A percentile compares a stretch with the other conserved stretches of the same genome.
phyloP scores from a whole-genome alignment of 2,888 invertebrate species.

The Latrodectus elegans region DNA sequence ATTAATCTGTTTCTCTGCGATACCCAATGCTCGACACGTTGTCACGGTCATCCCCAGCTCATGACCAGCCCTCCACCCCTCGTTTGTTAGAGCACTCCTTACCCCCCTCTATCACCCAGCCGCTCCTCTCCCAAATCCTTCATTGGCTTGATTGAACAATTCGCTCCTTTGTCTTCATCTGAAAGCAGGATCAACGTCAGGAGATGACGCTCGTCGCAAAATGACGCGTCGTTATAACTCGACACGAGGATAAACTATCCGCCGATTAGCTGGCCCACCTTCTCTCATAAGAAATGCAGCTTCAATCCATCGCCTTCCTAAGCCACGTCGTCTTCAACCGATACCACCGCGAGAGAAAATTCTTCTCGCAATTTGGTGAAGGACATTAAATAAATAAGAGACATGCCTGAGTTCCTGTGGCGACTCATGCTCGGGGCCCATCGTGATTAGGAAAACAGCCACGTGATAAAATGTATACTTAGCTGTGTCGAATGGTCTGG shows the following conservation, averaged over 20 bases:
- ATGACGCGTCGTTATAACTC: conserved; percentile 14
- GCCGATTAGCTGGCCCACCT: conserved; percentile 17
- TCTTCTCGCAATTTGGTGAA: too few relatives aligned
- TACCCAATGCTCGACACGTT: conserved; percentile 64
- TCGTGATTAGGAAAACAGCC: too few relatives aligned
- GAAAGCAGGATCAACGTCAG: conserved; percentile 53
- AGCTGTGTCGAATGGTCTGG: too few relatives aligned
- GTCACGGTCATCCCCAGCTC: conserved; percentile 58
- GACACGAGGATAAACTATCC: conserved; percentile 34
- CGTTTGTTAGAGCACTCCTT: not conserved
- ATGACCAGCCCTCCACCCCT: conserved; percentile 19
- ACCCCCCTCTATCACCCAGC: conserved; percentile 44
- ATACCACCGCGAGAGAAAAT: too few relatives aligned
- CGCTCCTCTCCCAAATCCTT: conserved; percentile 28
- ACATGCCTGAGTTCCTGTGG: too few relatives aligned
- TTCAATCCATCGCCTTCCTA: conserved; percentile 7
- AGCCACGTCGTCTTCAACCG: not conserved
- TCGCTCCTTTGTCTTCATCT: conserved; percentile 63
- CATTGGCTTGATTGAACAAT: conserved; percentile 67
- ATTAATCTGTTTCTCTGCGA: conserved; percentile 60
- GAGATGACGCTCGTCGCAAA: conserved; percentile 32
- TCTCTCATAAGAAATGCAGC: conserved; percentile 11
- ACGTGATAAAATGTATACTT: too few relatives aligned
- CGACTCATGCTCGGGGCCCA: too few relatives aligned
- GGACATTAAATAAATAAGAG: too few relatives aligned